These are phyloP conservation scores for Platyura marginata DNA, from an alignment of 1,140 invertebrate genomes.

Conservation along the genomic window DNA sequence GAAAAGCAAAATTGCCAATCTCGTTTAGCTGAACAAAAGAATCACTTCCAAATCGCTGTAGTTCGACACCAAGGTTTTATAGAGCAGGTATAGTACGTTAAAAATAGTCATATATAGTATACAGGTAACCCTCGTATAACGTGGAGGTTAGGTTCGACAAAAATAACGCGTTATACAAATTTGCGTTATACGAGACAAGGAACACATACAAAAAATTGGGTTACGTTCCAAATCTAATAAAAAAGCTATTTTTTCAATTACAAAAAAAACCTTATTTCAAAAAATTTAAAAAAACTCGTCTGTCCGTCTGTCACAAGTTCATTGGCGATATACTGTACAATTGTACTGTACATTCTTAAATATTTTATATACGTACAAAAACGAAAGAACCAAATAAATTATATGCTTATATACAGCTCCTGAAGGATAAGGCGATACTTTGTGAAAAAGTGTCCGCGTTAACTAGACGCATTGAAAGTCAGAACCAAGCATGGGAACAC, in stretches of 20 bases:
- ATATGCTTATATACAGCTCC: conserved; percentile 28
- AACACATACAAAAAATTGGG: no score
- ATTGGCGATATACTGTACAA: background rate
- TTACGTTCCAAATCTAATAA: no score
- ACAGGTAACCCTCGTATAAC: no score
- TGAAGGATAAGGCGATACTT: conserved; percentile 42
- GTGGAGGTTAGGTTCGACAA: no score
- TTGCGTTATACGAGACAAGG: no score
- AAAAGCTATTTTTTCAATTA: background rate
- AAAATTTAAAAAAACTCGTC: no score
- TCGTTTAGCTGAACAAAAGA: conserved; percentile 36
- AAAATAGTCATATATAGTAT: background rate
- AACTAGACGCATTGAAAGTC: conserved; percentile 25
- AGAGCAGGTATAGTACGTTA: conserved; percentile 36
- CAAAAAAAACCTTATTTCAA: no score
- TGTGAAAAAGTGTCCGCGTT: conserved; percentile 44
- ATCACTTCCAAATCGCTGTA: conserved; percentile 39
- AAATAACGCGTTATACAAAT: no score
- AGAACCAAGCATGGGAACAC: conserved; percentile 35
- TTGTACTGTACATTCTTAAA: no score
- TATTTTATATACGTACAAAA: no score
- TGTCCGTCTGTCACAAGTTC: background rate
- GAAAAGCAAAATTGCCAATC: conserved; percentile 16
- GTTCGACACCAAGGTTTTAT: conserved; percentile 50
- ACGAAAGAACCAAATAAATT: no score